phyloP scores from a whole-genome alignment of 1,140 invertebrate genomes.

The Brachionus asplanchnoidis region DNA sequence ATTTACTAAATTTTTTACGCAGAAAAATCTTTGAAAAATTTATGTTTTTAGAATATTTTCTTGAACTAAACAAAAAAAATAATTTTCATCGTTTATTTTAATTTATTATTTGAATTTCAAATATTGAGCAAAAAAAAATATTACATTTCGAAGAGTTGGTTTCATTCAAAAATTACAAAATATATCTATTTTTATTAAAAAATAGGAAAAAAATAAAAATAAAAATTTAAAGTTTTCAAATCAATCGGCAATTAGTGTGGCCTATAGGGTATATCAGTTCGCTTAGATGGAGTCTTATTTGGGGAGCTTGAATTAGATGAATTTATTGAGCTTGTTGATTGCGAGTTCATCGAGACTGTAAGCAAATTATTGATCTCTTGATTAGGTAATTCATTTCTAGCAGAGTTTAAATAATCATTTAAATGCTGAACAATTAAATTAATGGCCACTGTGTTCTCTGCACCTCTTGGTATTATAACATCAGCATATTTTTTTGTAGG shows the following conservation, averaged over 20 bases:
- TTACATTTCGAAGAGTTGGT: background rate
- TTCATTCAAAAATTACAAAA: background rate
- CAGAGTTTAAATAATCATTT: slow-evolving; percentile 74
- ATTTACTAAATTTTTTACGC: too few relatives aligned
- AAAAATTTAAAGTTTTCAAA: background rate
- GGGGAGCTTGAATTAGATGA: background rate
- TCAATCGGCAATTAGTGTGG: background rate
- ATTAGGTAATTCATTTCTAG: background rate
- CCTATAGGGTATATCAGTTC: slow-evolving; percentile 28
- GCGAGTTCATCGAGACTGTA: background rate
- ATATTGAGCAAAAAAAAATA: too few relatives aligned
- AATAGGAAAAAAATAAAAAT: background rate
- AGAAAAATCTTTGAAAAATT: too few relatives aligned
- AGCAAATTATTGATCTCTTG: background rate
- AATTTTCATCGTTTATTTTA: too few relatives aligned
- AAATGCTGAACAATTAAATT: slow-evolving; percentile 97
- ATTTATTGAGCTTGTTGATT: background rate
- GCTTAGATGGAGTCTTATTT: background rate
- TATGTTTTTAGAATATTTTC: too few relatives aligned
- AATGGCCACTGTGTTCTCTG: slow-evolving; percentile 96
- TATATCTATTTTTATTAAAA: background rate
- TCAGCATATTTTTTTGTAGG: slow-evolving; percentile 99
- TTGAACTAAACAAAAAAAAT: too few relatives aligned
- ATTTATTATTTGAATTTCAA: too few relatives aligned
- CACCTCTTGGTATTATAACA: slow-evolving; percentile 93